Base-by-base conservation (phyloP, 2,888 invertebrate species). In the Tenodera sinensis region DNA sequence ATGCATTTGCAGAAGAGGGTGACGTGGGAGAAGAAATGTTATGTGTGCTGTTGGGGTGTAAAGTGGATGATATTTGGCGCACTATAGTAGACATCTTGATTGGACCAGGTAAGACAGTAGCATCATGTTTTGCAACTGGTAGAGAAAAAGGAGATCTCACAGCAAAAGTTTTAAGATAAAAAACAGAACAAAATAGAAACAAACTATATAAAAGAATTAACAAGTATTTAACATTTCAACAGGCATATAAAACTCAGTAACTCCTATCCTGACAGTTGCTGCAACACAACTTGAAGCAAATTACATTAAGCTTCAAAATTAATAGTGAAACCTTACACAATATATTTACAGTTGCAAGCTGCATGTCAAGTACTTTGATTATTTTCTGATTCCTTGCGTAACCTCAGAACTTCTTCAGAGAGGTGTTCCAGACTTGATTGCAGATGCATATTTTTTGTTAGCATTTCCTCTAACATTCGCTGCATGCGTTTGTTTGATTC, bases 41-140 rank as follows among this genome's bases (percentile, higher is more conserved):
- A n/a, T 20, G 12, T 4, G 14, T 28, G 25, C 25, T 87, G 12
- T 87, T 82, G 7, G 34, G n/a, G 14, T 30, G 4, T 30, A 83
- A 82, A 28, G 87, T 87, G 15, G 87, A 83, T 54, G 83, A 47
- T 20, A 86, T 89, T 86, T 89, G 86, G 15, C 87, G 89, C 8
- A 89, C 86, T 9, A 89, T 20, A n/a, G 89, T 86, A 54, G 86
- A 87, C 12, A 87, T 86, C 54, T 83, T 85, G 20, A 89, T 27
- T 25, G 83, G 89, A 15, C 89, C 89, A 71, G 87, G 89, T 4
- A 54, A 54, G 28, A 71, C 30, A 12, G 82, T 87, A 30, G 54
- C 30, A 1, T 85, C 47, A n/a, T 30, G 20, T 20, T 84, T 28
- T 30, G n/a, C 54, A 25, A 42, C n/a, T 28, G 8, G 86, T 27